These are phyloP conservation scores for Limnothrissa miodon DNA, from an alignment of 2,113 vertebrate genomes.

Conservation along the genomic window DNA sequence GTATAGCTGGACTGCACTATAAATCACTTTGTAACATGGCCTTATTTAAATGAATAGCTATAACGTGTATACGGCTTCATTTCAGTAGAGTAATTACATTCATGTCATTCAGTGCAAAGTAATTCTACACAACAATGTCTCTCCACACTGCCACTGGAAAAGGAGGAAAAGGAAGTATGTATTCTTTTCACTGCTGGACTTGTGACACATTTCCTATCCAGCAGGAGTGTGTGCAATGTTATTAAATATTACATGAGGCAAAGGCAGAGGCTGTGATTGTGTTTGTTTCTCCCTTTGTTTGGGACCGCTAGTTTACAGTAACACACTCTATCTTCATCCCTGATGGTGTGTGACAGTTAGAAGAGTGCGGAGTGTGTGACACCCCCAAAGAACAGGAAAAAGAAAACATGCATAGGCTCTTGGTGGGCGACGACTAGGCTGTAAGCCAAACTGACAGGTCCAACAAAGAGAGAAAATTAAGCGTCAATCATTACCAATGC, in stretches of 20 bases:
- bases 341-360: slow-evolving; percentile 21
- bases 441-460: slow-evolving; percentile 44
- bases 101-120: not conserved
- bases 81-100: not conserved
- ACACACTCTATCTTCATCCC: slow-evolving; percentile 21
- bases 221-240: not conserved
- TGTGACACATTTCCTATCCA: not conserved
- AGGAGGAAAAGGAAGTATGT: not conserved
- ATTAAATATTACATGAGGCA: not conserved
- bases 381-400: not conserved
- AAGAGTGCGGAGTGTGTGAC: slow-evolving; percentile 4
- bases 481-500: slow-evolving; percentile 33
- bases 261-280: no score
- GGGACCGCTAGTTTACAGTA: not conserved
- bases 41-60: not conserved
- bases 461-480: slow-evolving; percentile 38
- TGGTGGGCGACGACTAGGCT: slow-evolving; percentile 20
- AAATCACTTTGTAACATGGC: not conserved
- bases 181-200: not conserved
- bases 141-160: not conserved
- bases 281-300: not conserved
- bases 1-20: not conserved
- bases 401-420: slow-evolving; percentile 17
- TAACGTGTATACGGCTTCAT: not conserved
- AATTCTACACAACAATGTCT: not conserved